These are phyloP conservation scores for Amphipyra tragopoginis DNA, from an alignment of 2,888 invertebrate genomes.

Conservation along the genomic window DNA sequence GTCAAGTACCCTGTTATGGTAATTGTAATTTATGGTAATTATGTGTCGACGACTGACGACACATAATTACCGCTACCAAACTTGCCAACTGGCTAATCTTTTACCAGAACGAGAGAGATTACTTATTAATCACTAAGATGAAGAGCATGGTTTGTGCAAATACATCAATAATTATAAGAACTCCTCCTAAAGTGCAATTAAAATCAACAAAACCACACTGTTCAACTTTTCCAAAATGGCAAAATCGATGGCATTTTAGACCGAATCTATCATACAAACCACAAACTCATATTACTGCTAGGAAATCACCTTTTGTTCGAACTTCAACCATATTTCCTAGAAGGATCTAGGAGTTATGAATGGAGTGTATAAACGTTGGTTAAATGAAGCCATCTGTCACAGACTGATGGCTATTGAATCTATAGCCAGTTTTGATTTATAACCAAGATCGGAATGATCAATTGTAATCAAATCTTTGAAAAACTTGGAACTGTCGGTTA, in stretches of 20 bases:
- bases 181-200: conserved; percentile 15
- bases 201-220: conserved; percentile 23
- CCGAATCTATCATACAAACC: conserved; percentile 45
- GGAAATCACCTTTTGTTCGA: conserved; percentile 5
- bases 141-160: no score
- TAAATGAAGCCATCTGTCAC: conserved; percentile 51
- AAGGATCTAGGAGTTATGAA: background rate
- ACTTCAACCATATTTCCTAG: background rate
- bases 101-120: no score
- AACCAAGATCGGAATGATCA: conserved; percentile 42
- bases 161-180: conserved; percentile 13
- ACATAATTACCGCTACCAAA: no score
- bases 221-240: conserved; percentile 26
- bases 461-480: conserved; percentile 40
- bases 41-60: no score
- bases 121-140: no score
- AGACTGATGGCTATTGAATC: conserved; percentile 55
- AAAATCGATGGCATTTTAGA: conserved; percentile 37
- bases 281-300: background rate
- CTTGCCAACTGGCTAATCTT: no score
- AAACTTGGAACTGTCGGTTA: conserved; percentile 1
- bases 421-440: conserved; percentile 57
- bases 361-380: conserved; percentile 1
- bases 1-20: no score
- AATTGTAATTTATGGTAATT: no score